These are phyloP conservation scores for Paratilapia polleni DNA, from an alignment of 2,113 vertebrate genomes.

Conservation along the genomic window DNA sequence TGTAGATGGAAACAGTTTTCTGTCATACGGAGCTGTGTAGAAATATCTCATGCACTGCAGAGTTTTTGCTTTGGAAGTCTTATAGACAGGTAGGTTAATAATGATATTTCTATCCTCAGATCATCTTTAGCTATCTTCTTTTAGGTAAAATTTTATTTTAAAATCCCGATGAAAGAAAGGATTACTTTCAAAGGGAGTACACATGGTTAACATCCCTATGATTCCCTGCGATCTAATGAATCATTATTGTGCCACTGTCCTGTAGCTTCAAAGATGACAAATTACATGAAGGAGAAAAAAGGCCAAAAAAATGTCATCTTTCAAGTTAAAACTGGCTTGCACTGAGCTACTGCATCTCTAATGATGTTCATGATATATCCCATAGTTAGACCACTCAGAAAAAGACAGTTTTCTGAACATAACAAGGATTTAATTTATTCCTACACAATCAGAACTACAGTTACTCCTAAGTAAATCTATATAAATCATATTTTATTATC, in stretches of 20 bases:
- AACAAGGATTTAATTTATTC: neutral
- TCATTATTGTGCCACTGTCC: neutral
- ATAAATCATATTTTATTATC: too few relatives aligned
- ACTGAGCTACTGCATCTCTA: neutral
- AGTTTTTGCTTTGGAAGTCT: neutral
- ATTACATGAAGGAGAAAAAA: neutral
- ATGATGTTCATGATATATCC: neutral
- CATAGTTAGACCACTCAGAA: neutral
- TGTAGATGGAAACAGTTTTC: neutral
- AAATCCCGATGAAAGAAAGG: neutral
- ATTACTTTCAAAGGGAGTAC: neutral
- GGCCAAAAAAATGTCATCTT: neutral
- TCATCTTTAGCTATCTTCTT: neutral
- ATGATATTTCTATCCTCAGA: neutral
- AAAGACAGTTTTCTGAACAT: neutral
- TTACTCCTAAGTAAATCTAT: neutral
- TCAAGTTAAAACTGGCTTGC: neutral
- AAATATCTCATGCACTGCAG: neutral
- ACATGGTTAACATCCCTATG: neutral
- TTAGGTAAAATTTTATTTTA: neutral
- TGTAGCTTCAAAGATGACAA: neutral
- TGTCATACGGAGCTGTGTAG: neutral
- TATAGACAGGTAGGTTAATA: neutral
- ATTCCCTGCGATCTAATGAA: neutral
- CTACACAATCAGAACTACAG: neutral